These are phyloP conservation scores for Chloropsis hardwickii DNA, from an alignment of 2,113 vertebrate genomes.

Conservation along the genomic window DNA sequence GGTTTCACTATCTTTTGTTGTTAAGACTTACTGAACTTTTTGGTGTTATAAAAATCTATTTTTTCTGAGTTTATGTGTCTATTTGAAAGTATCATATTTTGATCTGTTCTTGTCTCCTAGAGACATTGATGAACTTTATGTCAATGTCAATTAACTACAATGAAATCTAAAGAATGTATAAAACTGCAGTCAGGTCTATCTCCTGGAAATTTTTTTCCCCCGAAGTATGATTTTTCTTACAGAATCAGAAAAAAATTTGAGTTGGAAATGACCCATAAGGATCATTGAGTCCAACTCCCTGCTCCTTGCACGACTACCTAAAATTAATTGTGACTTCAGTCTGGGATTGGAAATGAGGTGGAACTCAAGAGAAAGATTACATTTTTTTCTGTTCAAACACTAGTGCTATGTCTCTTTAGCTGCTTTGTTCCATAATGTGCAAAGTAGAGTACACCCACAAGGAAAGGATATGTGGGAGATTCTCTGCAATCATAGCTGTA, in stretches of 20 bases:
- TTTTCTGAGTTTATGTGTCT: background rate
- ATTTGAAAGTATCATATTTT: background rate
- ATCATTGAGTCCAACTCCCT: background rate
- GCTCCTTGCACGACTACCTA: background rate
- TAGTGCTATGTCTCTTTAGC: background rate
- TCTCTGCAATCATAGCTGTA: background rate
- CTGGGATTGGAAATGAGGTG: background rate
- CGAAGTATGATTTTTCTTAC: background rate
- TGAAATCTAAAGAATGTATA: background rate
- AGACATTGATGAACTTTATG: background rate
- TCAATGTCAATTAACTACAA: background rate
- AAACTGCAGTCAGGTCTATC: background rate
- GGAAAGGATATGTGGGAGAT: background rate
- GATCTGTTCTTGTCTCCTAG: background rate
- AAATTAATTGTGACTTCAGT: background rate
- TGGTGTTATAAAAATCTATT: accelerated
- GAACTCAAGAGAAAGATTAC: background rate
- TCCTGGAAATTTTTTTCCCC: background rate
- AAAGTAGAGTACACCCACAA: background rate
- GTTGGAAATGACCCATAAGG: background rate
- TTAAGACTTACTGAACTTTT: background rate
- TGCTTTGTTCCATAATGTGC: background rate
- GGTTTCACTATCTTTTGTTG: background rate
- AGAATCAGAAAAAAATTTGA: background rate
- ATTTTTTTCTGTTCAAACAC: background rate